These are phyloP conservation scores for Oscarella lobularis DNA, from an alignment of 37 sponge, comb jelly and placozoan species.

Conservation along the genomic window DNA sequence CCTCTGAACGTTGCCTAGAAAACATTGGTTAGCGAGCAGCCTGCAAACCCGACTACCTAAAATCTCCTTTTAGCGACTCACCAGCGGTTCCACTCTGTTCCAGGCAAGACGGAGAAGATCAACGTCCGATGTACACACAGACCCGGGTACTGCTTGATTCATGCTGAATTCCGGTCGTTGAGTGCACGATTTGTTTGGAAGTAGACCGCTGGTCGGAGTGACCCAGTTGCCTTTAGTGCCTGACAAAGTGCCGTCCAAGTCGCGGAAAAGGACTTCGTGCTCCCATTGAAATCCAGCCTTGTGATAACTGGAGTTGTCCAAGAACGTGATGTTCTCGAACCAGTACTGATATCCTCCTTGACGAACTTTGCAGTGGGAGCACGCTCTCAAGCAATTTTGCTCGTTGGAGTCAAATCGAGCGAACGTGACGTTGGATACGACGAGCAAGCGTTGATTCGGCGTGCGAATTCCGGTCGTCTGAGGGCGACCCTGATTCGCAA, in stretches of 20 bases:
- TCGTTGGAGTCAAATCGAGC: constrained; percentile 44
- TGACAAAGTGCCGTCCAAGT: constrained; percentile 57
- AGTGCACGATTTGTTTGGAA: constrained; percentile 33
- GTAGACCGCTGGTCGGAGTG: constrained; percentile 29
- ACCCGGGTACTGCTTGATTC: not conserved
- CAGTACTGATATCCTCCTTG: constrained; percentile 81
- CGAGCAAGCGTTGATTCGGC: constrained; percentile 41
- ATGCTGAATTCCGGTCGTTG: constrained; percentile 39
- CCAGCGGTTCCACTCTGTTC: constrained; percentile 52
- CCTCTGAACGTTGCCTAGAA: constrained; percentile 34
- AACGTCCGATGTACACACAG: constrained; percentile 44
- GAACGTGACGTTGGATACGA: constrained; percentile 75
- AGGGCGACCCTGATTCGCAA: constrained; percentile 28
- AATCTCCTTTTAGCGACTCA: constrained; percentile 2
- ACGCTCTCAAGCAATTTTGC: constrained; percentile 53
- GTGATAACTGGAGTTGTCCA: constrained; percentile 26
- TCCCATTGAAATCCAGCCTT: constrained; percentile 41
- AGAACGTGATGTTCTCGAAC: constrained; percentile 44
- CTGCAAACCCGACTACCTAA: not conserved
- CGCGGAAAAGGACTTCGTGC: constrained; percentile 3
- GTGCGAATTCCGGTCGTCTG: constrained; percentile 63
- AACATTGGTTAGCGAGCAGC: not conserved
- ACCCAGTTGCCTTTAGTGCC: constrained; percentile 42
- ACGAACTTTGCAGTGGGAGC: constrained; percentile 65
- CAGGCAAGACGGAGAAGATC: constrained; percentile 62